Base-by-base conservation (phyloP, 2,113 vertebrate genomes). In the Catharus bicknelli region DNA sequence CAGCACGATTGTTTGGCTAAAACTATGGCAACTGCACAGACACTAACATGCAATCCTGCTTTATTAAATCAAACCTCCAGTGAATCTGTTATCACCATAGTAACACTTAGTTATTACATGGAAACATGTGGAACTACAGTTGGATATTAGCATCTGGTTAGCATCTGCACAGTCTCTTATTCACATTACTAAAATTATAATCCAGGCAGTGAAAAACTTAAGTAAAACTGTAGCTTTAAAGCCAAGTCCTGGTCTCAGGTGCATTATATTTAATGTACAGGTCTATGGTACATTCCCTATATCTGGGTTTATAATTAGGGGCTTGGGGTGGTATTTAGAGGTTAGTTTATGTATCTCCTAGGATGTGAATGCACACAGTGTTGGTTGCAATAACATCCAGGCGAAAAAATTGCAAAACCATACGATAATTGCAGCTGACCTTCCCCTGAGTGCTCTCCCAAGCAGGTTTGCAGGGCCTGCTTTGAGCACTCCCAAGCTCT, bases 81-180 rank as follows among this genome's bases (percentile, higher is more conserved):
- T 94, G 95, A 97, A 96, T 97, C 96, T 97, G 95, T 96, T 97
- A 96, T 97, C 95, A 94, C 97, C 97, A 97, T 97, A 97, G 97
- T 95, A 97, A 97, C 97, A 95, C 96, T 96, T 97, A 94, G 95
- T 96, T 96, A 96, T 95, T 95, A 95, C 94, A 90, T 84, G 88
- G 91, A 97, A 96, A 97, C 96, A 95, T 96, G 96, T 95, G 90
- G 91, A 95, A 97, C 86, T 95, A 94, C 90, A 94, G 94, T 95
- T 89, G 81, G 94, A 93, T 94, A 92, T 96, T 94, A 92, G 94
- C 97, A 97, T 97, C 97, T 97, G 97, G 96, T 93, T 94, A 95
- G 90, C 96, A 97, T 97, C 96, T 97, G 97, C 90, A 94, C 83
- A 83, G 91, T 50, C 93, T 94, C 89, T 97, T 91, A 94, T 79